A percentile compares a stretch with the other conserved stretches of the same genome.
These are phyloP conservation scores for Laticauda colubrina DNA, from an alignment of 2,113 vertebrate species.

Conservation along the genomic window DNA sequence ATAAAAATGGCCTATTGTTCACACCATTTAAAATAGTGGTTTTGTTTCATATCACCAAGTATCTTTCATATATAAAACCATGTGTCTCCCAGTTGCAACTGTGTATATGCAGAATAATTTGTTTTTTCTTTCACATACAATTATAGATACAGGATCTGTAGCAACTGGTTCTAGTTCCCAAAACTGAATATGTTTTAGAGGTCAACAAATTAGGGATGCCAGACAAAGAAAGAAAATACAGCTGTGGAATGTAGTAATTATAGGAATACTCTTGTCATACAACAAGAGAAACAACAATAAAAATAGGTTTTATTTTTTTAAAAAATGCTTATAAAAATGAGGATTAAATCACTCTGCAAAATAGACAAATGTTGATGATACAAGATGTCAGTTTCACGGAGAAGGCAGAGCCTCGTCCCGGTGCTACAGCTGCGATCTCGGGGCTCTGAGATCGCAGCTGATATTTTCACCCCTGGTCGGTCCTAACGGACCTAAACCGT, in stretches of 20 bases:
- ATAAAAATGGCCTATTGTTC: background rate
- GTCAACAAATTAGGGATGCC: background rate
- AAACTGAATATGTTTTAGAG: background rate
- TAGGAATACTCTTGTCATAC: constrained; percentile 2
- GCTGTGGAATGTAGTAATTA: constrained; percentile 14
- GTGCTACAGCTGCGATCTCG: no score
- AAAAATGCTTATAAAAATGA: background rate
- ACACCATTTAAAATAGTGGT: background rate
- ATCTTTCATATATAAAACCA: background rate
- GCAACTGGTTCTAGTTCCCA: background rate
- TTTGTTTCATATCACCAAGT: background rate
- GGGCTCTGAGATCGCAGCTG: no score
- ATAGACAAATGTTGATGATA: background rate
- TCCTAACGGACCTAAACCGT: no score
- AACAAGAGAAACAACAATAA: background rate
- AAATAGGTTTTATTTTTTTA: constrained; percentile 8
- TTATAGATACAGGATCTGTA: background rate
- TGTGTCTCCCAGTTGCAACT: background rate
- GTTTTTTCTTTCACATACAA: background rate
- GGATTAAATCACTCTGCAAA: background rate
- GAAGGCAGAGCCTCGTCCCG: no score
- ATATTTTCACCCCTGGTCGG: no score
- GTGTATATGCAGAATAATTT: background rate
- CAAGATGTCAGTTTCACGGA: background rate
- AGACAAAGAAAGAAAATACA: background rate